Conservation (phyloP, 2,797 vertebrate genomes). For the Sebastes paucispinis region DNA sequence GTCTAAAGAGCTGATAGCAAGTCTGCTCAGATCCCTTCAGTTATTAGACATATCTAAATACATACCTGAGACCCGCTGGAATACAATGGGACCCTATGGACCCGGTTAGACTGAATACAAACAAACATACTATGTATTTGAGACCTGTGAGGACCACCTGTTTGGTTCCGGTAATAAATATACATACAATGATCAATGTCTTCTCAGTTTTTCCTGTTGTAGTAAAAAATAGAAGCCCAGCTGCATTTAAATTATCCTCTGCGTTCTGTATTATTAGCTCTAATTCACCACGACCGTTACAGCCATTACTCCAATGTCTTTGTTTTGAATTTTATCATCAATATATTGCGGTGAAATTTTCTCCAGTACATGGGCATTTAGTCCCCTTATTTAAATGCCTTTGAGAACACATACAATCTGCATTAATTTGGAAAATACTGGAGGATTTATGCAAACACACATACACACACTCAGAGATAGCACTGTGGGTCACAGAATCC, state of each 20-base stretch:
- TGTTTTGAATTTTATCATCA: background rate
- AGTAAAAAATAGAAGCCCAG: background rate
- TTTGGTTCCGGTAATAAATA: background rate
- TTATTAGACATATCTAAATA: background rate
- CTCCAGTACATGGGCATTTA: background rate
- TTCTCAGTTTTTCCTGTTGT: background rate
- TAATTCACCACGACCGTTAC: background rate
- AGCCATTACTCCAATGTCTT: background rate
- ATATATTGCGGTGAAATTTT: background rate
- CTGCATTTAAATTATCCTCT: background rate
- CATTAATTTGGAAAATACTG: background rate
- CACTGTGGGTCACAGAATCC: background rate
- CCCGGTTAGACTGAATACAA: background rate
- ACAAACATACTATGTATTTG: background rate
- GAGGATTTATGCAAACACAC: background rate
- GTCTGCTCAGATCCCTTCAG: background rate
- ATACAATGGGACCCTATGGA: background rate
- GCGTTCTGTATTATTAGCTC: background rate
- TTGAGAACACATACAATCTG: background rate
- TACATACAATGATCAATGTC: no score
- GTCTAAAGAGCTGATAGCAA: background rate
- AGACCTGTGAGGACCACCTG: background rate
- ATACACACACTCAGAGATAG: background rate
- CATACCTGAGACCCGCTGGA: background rate
- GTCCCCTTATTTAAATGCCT: background rate